phyloP scores from a whole-genome alignment of 2,888 invertebrate species.

The Leptodirus hochenwartii region DNA sequence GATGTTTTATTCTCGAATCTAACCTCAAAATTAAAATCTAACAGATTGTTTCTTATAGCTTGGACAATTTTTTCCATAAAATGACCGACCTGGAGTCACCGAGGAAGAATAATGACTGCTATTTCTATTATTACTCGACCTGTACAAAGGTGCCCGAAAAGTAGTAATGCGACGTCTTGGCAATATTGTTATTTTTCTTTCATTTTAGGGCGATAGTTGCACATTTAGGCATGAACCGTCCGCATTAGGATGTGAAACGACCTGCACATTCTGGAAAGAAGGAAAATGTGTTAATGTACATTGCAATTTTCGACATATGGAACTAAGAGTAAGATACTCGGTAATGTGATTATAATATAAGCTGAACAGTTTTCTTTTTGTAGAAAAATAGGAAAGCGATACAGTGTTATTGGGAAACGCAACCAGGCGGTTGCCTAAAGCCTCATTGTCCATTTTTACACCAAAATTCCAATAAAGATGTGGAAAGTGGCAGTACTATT shows the following conservation, averaged over 20 bases:
- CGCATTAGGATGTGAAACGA: conserved; percentile 64
- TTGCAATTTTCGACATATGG: conserved; percentile 75
- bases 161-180: conserved; percentile 9
- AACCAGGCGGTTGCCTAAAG: conserved; percentile 70
- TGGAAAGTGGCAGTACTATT: conserved; percentile 14
- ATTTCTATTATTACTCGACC: conserved; percentile 76
- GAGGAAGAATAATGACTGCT: conserved; percentile 68
- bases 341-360: conserved; percentile 3
- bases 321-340: conserved; percentile 42
- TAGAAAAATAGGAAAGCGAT: conserved; percentile 69
- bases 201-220: conserved; percentile 54
- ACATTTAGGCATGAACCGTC: conserved; percentile 70
- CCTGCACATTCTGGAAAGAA: conserved; percentile 67
- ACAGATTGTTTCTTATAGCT: conserved; percentile 21
- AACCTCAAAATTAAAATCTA: conserved; percentile 16
- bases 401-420: conserved; percentile 76
- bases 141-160: conserved; percentile 56
- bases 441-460: conserved; percentile 73
- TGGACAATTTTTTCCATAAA: conserved; percentile 29
- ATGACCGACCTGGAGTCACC: conserved; percentile 44
- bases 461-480: conserved; percentile 25
- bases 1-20: conserved; percentile 11
- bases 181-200: conserved; percentile 9
- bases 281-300: conserved; percentile 60
- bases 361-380: conserved; percentile 14